Evolutionary conservation across 2,888 invertebrate species (phyloP).

Genomic region (Protonemura montana): DNA sequence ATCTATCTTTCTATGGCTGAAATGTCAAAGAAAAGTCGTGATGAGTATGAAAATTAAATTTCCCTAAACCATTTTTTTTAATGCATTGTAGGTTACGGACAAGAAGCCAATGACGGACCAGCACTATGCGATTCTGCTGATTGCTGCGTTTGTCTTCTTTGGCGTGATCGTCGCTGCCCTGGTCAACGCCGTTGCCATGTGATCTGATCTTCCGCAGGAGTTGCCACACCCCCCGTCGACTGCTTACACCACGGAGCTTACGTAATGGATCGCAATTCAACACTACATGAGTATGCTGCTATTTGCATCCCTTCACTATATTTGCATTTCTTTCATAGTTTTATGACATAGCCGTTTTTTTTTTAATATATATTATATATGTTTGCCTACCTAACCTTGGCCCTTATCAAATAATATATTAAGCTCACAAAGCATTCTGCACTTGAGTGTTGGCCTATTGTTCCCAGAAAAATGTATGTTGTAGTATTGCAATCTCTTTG

Average conservation of each 20-base stretch:
- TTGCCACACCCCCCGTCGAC: background rate
- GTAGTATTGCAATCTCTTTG: constrained; percentile 1
- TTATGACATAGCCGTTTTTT: background rate
- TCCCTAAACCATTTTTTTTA: too few species aligned
- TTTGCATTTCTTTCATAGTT: background rate
- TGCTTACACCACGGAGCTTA: constrained; percentile 48
- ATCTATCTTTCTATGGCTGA: too few species aligned
- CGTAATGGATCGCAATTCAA: background rate
- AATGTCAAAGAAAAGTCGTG: too few species aligned
- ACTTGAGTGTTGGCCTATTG: constrained; percentile 16
- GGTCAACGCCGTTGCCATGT: constrained; percentile 63
- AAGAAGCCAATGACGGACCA: constrained; percentile 63
- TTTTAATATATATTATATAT: too few species aligned
- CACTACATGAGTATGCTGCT: constrained; percentile 12
- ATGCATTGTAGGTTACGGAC: constrained; percentile 52
- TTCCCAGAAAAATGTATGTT: background rate
- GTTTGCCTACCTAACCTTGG: background rate
- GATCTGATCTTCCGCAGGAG: constrained; percentile 47
- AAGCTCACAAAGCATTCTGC: background rate
- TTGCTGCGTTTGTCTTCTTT: constrained; percentile 67
- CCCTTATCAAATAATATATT: constrained; percentile 1
- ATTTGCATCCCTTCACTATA: background rate
- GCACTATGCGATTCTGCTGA: constrained; percentile 70
- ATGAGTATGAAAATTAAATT: too few species aligned
- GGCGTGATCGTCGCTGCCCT: constrained; percentile 70